Conservation (phyloP, 2,888 invertebrate species). For the Zhuqinia jingwanae region DNA sequence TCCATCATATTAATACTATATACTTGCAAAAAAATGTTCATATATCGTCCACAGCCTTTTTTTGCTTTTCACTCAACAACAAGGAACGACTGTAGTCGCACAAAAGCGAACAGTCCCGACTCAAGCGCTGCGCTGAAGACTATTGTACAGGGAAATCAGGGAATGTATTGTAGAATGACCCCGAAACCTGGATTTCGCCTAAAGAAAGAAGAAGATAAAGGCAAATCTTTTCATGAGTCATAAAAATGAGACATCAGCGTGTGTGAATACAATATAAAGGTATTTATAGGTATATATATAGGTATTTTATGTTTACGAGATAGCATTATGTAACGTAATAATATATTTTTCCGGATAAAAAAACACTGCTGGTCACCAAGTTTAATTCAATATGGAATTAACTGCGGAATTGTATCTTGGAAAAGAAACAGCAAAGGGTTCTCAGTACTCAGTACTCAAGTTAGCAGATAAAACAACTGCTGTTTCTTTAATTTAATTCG, state of each 20-base stretch:
- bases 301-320: too few species aligned
- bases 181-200: conserved; percentile 61
- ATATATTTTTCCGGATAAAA: too few species aligned
- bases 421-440: too few species aligned
- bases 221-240: neutral
- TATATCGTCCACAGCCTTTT: neutral
- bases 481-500: neutral
- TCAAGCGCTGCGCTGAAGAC: neutral
- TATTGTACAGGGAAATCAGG: conserved; percentile 6
- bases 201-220: neutral
- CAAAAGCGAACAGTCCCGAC: conserved; percentile 23
- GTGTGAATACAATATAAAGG: neutral
- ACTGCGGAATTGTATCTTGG: too few species aligned
- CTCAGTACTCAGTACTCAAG: neutral
- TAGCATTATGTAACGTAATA: too few species aligned
- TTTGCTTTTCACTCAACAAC: neutral
- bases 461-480: neutral
- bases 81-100: conserved; percentile 30
- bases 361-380: too few species aligned
- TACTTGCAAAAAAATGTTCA: too few species aligned
- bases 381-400: too few species aligned
- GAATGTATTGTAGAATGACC: conserved; percentile 57
- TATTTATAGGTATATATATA: too few species aligned
- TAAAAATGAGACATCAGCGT: neutral
- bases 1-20: too few species aligned